Base-by-base conservation (phyloP, 2,888 invertebrate species). In the Pollenia griseotomentosa region DNA sequence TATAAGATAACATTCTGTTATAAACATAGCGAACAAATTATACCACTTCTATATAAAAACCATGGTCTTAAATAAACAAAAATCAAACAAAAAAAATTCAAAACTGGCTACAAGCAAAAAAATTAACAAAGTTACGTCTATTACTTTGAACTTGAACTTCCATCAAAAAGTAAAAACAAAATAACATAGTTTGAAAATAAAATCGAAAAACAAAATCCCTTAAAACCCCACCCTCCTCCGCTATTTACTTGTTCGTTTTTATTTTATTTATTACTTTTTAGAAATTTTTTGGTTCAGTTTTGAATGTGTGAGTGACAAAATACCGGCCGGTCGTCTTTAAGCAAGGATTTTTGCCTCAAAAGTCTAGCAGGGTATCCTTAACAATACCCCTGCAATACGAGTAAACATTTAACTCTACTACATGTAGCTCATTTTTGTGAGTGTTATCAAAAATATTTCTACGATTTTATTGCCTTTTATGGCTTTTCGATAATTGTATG, bases 61-160 rank as follows among this genome's bases (percentile, higher is more conserved):
- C 19, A 19, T 19, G 19, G 19, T 19, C 19, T 19, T 19, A 19
- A 19, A 61, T 61, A 68, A 46, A 44, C 44, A 66, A 16, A 23
- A 23, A 51, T 12, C 40, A 40, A 48, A 51, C 23, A 23, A 23
- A 23, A 23, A 19, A 23, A 23, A 23, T 23, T 23, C 2, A 2
- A 46, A n/a, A 12, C 14, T 48, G 44, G 61, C 9, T 33, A 79
- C 59, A 68, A 16, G 40, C 8, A 73, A 16, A 65, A 33, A 19
- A 77, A 66, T 70, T 46, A 44, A 48, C 19, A 57, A 77, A 77
- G 42, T 77, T 57, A 77, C 19, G 71, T 51, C 19, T 19, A 19
- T 19, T 71, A 65, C 66, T 80, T 86, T 86, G 83, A 86, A 86
- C 86, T 86, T 86, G 86, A 86, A 86, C 86, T 86, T 86, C 80